Evolutionary conservation across 2,113 vertebrate species (phyloP).

Genomic region (Tachysurus fulvidraco): DNA sequence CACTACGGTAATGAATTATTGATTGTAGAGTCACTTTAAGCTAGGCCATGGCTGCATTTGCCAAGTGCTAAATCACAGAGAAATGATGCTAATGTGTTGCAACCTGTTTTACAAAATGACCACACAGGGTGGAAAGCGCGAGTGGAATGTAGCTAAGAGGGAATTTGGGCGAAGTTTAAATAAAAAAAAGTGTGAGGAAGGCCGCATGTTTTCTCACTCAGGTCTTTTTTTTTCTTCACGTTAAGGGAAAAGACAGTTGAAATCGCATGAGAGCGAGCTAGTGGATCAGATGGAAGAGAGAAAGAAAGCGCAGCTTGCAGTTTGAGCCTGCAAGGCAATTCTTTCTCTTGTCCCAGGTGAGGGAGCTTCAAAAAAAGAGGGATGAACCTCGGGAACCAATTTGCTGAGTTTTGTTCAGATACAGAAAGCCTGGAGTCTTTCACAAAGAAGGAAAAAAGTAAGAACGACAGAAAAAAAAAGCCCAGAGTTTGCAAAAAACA

Average conservation of each 20-base stretch:
- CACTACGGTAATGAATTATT: conserved; percentile 78
- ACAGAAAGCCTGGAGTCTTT: conserved; percentile 66
- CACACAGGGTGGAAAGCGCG: conserved; percentile 59
- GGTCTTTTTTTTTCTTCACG: conserved; percentile 75
- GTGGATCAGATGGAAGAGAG: conserved; percentile 76
- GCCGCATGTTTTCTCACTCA: conserved; percentile 68
- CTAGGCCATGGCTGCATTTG: conserved; percentile 76
- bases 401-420: conserved; percentile 84
- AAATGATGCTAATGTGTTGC: conserved; percentile 78
- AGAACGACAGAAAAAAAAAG: background rate
- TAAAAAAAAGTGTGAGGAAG: conserved; percentile 83
- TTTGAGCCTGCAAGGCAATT: conserved; percentile 79
- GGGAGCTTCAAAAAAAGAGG: conserved; percentile 71
- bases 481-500: background rate
- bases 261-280: conserved; percentile 74
- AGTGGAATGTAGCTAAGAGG: conserved; percentile 64
- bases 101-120: conserved; percentile 83
- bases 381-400: conserved; percentile 83
- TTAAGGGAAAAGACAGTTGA: conserved; percentile 83
- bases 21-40: conserved; percentile 68
- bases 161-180: conserved; percentile 65
- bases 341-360: conserved; percentile 77
- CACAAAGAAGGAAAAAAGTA: conserved; percentile 25
- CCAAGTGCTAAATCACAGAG: conserved; percentile 72
- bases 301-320: conserved; percentile 78